Evolutionary conservation across 1,140 invertebrate species (phyloP), one percentile per base, ranked within the genome.

Genomic region (Halictus rubicundus): DNA sequence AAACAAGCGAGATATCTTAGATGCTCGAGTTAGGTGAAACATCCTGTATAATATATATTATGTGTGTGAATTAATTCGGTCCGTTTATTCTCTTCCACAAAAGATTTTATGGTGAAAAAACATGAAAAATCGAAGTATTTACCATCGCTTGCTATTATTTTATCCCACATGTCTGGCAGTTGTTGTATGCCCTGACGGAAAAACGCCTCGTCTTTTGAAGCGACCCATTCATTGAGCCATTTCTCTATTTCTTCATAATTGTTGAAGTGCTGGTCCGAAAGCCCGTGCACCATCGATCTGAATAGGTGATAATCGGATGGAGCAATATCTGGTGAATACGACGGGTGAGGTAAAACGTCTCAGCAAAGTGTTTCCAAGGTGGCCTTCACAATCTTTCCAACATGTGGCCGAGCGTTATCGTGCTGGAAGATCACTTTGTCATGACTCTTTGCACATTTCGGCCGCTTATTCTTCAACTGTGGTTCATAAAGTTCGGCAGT

Each of bases 391-490:
- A 2, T 0, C 54, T 57, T 64, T 46, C 60, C 76, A 37, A 70
- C 49, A 78, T 70, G 76, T 14, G 68, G 60, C n/a, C 75, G 68
- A 70, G 32, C 68, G 39, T 78, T 70, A 32, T 70, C 76, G 80
- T 90, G 85, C 70, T 85, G 84, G 14, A 70, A 42, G 76, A 84
- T 73, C 46, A 86, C 68, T 78, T 80, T 82, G n/a, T 82, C 80
- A 37, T 82, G 66, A 68, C 69, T 84, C 7, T 82, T 19, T 16
- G 64, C 57, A 54, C 78, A 80, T 71, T 68, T 21, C 42, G 77
- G 71, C 42, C 57, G 69, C 74, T 72, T 65, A 2, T 66, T 68
- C 70, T 86, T 83, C 37, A 88, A 79, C 88, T 88, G 83, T 52
- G 61, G 66, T 84, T 80, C 61, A 72, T 88, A 63, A 0, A 71